Conservation (phyloP, 2,797 vertebrate genomes). For the Decapterus maruadsi region DNA sequence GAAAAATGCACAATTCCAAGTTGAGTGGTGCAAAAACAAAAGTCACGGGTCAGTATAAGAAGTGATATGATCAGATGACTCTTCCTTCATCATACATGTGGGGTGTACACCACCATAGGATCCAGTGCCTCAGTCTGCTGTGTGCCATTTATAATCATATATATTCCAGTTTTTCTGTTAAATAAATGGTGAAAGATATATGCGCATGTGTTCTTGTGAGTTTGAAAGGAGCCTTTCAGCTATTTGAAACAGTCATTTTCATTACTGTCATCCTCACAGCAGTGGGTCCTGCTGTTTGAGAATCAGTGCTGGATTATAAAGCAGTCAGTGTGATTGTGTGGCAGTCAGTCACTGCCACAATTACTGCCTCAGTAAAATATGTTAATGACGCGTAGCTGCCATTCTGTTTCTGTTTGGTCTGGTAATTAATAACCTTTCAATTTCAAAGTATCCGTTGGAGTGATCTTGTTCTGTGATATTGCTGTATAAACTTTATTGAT, state of each 20-base stretch:
- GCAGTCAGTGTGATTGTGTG: conserved; percentile 20
- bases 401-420: not conserved
- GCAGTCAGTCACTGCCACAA: conserved; percentile 22
- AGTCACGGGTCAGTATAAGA: too few species aligned
- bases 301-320: conserved; percentile 26
- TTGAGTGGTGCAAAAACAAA: too few species aligned
- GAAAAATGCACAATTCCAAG: too few species aligned
- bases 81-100: too few species aligned
- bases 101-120: too few species aligned
- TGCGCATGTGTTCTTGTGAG: not conserved
- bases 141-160: too few species aligned
- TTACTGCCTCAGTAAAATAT: conserved; percentile 26
- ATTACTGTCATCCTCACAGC: conserved; percentile 1
- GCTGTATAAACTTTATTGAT: not conserved
- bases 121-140: too few species aligned
- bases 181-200: not conserved
- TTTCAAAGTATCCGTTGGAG: conserved; percentile 13
- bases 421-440: not conserved
- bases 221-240: conserved; percentile 16
- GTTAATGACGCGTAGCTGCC: conserved; percentile 27
- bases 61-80: too few species aligned
- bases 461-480: not conserved
- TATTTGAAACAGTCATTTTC: conserved; percentile 13
- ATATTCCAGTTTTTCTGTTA: not conserved
- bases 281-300: not conserved